These are phyloP conservation scores for Mayetiola destructor DNA, from an alignment of 2,888 invertebrate species.

Conservation along the genomic window DNA sequence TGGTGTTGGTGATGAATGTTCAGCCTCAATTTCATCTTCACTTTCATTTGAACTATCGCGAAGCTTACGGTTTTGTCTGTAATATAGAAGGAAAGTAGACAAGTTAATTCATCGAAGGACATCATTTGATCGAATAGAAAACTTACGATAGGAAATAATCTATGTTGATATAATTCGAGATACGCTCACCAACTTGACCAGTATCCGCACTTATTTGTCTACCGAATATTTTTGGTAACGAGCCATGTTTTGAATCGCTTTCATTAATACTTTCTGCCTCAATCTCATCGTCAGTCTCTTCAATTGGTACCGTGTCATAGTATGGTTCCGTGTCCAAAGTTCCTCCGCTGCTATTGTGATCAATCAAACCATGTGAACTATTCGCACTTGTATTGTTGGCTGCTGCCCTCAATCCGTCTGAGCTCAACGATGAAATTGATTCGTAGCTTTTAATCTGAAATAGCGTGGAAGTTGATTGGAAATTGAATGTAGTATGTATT, in stretches of 20 bases:
- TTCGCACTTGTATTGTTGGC: neutral
- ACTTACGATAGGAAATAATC: constrained; percentile 78
- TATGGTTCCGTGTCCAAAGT: constrained; percentile 49
- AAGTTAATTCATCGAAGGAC: neutral
- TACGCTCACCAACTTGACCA: constrained; percentile 61
- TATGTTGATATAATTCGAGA: constrained; percentile 83
- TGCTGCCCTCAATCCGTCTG: constrained; percentile 39
- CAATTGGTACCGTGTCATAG: constrained; percentile 34
- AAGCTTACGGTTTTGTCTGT: constrained; percentile 35
- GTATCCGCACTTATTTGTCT: constrained; percentile 33
- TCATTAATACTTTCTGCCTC: neutral
- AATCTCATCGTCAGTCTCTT: neutral
- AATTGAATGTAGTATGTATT: neutral
- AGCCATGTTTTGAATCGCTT: neutral
- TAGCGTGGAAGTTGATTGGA: constrained; percentile 6
- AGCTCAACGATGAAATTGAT: constrained; percentile 48
- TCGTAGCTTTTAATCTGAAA: constrained; percentile 49
- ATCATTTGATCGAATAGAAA: constrained; percentile 13
- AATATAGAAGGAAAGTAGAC: neutral
- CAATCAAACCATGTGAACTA: neutral
- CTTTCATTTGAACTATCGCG: constrained; percentile 40
- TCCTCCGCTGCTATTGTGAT: constrained; percentile 30
- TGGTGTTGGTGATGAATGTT: constrained; percentile 36
- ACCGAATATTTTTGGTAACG: neutral
- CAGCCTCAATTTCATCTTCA: constrained; percentile 33